These are phyloP conservation scores for Saguinus oedipus DNA, from an alignment of 2,797 vertebrate species.

Conservation along the genomic window DNA sequence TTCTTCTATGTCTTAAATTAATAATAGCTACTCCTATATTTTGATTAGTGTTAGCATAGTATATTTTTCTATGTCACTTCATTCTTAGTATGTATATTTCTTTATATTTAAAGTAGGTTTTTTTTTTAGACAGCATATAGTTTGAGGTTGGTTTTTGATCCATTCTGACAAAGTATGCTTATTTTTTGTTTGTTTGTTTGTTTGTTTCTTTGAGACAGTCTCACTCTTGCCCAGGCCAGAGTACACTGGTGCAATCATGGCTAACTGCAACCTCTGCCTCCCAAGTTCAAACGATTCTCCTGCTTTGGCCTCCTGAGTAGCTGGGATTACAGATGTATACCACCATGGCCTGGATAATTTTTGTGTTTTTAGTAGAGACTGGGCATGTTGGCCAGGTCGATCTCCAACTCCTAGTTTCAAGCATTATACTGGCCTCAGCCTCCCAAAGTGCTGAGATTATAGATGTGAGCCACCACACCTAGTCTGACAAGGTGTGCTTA, in stretches of 20 bases:
- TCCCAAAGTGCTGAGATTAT: not conserved
- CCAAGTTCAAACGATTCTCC: not conserved
- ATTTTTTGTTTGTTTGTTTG: too few species aligned
- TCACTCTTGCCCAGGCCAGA: not conserved
- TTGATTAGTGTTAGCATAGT: not conserved
- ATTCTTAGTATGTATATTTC: not conserved
- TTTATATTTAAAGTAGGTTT: not conserved
- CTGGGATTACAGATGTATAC: not conserved
- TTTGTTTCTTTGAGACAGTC: not conserved
- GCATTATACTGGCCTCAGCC: not conserved
- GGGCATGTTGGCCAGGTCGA: not conserved
- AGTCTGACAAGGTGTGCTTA: not conserved
- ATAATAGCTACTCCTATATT: not conserved
- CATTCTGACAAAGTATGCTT: not conserved
- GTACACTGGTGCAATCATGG: not conserved
- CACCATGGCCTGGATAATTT: not conserved
- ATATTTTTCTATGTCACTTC: not conserved
- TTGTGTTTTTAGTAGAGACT: not conserved
- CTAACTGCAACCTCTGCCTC: not conserved
- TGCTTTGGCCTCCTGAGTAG: not conserved
- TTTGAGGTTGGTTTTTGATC: not conserved
- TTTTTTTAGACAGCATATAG: not conserved
- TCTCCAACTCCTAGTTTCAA: not conserved
- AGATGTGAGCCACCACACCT: not conserved
- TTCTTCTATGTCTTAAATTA: not conserved